Evolutionary conservation across 2,113 vertebrate genomes (phyloP), one percentile per base, ranked within the genome.

Genomic region (Urocynchramus pylzowi): DNA sequence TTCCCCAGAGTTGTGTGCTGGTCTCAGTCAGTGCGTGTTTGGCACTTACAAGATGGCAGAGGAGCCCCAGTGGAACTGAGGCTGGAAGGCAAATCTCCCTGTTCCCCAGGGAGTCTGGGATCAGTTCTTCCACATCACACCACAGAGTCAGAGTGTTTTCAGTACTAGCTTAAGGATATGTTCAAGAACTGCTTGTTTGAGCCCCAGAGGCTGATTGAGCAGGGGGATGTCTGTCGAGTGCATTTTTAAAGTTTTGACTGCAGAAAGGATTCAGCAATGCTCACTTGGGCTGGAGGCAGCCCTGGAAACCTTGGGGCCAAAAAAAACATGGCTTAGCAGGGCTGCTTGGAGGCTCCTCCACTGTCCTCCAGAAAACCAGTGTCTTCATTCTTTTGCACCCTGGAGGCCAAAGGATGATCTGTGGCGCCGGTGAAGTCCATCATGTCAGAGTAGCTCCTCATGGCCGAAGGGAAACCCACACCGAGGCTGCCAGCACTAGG

Each of bases 1-100:
- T 22, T 6, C 7, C 42, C 79, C 56, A 31, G 52, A 5, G 20
- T 6, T 1, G 4, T 8, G n/a, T 20, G 54, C 63, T 10, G 10
- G n/a, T 23, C 28, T 27, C 11, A 6, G 31, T 6, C 21, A 13
- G 59, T 0, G 1, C 1, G 0, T 0, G 5, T 53, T 16, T 11
- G 42, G 53, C 16, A 10, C 3, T 14, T 10, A 13, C 1, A 57
- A 19, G n/a, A 33, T 1, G 11, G 21, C 26, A 35, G 33, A 47
- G 57, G 23, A 87, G 35, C 41, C 18, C 12, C n/a, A 5, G 24
- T n/a, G 23, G 45, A 74, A 30, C 1, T 1, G 9, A 41, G 47
- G 22, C 31, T 41, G 77, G 57, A 41, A 24, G 63, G 23, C 10
- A 22, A 24, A 9, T 22, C 16, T 41, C 44, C 28, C 31, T 8